These are phyloP conservation scores for Mythimna loreyi DNA, from an alignment of 2,888 invertebrate species.

Conservation along the genomic window DNA sequence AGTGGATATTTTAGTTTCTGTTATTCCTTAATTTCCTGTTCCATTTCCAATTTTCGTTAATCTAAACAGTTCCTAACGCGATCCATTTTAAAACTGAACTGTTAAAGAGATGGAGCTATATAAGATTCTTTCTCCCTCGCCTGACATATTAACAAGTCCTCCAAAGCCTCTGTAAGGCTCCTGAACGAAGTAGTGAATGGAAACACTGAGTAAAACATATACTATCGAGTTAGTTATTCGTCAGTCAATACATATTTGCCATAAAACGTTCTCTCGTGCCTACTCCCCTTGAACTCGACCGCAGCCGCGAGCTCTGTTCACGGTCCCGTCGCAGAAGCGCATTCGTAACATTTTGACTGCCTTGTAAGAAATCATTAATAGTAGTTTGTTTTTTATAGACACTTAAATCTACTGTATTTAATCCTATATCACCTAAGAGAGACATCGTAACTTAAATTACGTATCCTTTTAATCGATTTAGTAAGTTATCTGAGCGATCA, in stretches of 20 bases:
- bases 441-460: background rate
- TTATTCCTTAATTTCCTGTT: too few species aligned
- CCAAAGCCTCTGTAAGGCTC: too few species aligned
- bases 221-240: constrained; percentile 54
- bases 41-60: constrained; percentile 17
- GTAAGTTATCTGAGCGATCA: background rate
- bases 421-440: constrained; percentile 16
- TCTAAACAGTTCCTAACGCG: constrained; percentile 36
- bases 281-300: constrained; percentile 76
- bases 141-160: too few species aligned
- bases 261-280: constrained; percentile 60
- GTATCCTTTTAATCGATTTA: background rate
- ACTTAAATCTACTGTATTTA: constrained; percentile 14
- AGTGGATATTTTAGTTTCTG: too few species aligned
- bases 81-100: too few species aligned
- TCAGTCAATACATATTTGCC: constrained; percentile 52
- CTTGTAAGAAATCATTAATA: constrained; percentile 55
- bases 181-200: constrained; percentile 35
- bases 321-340: constrained; percentile 56
- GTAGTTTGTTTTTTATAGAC: constrained; percentile 18
- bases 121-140: too few species aligned
- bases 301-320: constrained; percentile 62
- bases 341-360: constrained; percentile 49
- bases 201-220: constrained; percentile 30
- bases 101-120: too few species aligned